Base-by-base conservation (phyloP, 2,113 vertebrate species). In the Rousettus leschenaultii region DNA sequence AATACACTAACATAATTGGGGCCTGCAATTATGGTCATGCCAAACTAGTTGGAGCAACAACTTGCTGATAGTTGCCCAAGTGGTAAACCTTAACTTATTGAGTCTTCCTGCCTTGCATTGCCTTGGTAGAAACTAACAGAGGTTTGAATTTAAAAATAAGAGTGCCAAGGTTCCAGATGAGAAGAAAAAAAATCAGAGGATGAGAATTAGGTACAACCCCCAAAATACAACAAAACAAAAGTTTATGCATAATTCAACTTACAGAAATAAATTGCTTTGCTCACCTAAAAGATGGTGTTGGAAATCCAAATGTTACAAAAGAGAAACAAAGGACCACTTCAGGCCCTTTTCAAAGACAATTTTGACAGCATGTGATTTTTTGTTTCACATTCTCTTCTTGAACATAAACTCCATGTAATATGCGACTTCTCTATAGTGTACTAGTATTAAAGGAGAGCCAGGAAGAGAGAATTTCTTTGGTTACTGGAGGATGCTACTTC, bases 361-460 rank as follows among this genome's bases (percentile, higher is more conserved):
- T 93, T 93, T 79, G 55, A 82, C 55, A 68, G 15, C 57, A 43
- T 35, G 9, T 51, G 33, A 91, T 85, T 91, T 91, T 91, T 93
- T 93, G 48, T 45, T 86, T 75, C 24, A 83, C 9, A 48, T 79
- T 35, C 7, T 89, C 8, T 80, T 78, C 38, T 77, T 78, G 22
- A 95, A 48, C 33, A 63, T 51, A 55, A 86, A 38, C 40, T 78
- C 78, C 6, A 48, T 55, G 26, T 11, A 84, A 38, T 70, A 28
- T 40, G 45, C 38, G 28, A 77, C 48, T 84, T 94, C 22, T 33
- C 11, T 53, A 19, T 70, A 55, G n/a, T 70, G 22, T 70, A 38
- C 45, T 90, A 78, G 61, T 28, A 74, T 40, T 95, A 77, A 95
- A 65, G 33, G 43, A 93, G 13, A 30, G 2, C 3, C 61, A 90